Base-by-base conservation (phyloP, 2,797 vertebrate species). In the Pseudochaenichthys georgianus region DNA sequence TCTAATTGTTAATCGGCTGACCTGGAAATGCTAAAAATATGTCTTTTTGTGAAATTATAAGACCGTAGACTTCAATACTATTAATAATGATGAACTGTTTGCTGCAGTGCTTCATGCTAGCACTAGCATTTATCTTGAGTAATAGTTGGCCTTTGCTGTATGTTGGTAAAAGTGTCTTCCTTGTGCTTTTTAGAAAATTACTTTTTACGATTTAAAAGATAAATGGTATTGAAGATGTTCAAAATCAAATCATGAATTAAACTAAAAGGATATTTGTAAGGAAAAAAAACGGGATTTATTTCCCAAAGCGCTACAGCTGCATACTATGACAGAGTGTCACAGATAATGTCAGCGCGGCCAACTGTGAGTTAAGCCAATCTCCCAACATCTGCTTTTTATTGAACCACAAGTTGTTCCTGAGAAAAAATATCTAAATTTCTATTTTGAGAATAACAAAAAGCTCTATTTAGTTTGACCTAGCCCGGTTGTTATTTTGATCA, bases 361-460 rank as follows among this genome's bases (percentile, higher is more conserved):
- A 16, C 28, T 28, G 28, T 28, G 28, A 28, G 28, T 5, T 28
- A 1, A 28, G 4, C 28, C 28, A 28, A 28, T 28, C 28, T 28
- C 17, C 13, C 19, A 53, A 59, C 21, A 45, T 53, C 67, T 64
- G 42, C 43, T 48, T 45, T 57, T 52, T 15, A 43, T 79, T 59
- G 7, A 41, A 60, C 23, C 5, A 71, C 10, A 38, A 46, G 4
- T 10, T 28, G 10, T 2, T 47, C 52, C 42, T 54, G 4, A n/a
- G 43, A 5, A 12, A 38, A 55, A 45, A 62, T 50, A 13, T 69
- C 48, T 68, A 55, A 38, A 62, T 50, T 11, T 69, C 48, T 68
- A 8, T 9, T 21, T 51, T 28, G 28, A 28, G 28, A 28, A 28
- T 28, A 28, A 28, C 28, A 4, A 28, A 28, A 2, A 31, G 31